A percentile compares a stretch with the other conserved stretches of the same genome.
Evolutionary conservation across 1,140 invertebrate genomes (phyloP).

Genomic region (Grapholita molesta): DNA sequence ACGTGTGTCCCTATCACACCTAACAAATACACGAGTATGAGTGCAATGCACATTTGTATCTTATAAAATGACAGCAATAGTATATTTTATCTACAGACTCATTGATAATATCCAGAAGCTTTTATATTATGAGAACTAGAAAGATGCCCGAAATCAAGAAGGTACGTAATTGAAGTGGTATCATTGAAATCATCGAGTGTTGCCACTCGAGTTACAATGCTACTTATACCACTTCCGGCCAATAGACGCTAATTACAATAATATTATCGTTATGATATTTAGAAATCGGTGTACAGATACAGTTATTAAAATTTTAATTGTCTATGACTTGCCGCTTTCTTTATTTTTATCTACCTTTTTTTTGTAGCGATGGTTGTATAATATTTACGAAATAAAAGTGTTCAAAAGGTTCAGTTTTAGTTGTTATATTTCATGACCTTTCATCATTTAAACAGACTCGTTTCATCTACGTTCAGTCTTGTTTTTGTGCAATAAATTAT

Average conservation of each 20-base stretch:
- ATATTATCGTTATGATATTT: background rate
- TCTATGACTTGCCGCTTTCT: background rate
- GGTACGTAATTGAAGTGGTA: conserved; percentile 9
- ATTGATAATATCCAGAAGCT: background rate
- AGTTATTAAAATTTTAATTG: background rate
- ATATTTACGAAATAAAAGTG: too few species aligned
- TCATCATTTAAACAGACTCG: too few species aligned
- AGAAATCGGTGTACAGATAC: background rate
- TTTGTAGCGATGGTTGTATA: too few species aligned
- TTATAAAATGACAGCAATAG: too few species aligned
- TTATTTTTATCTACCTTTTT: background rate
- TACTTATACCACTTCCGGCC: background rate
- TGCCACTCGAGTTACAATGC: background rate
- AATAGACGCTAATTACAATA: conserved; percentile 15
- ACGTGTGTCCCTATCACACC: too few species aligned
- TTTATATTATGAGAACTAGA: background rate
- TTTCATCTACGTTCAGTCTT: too few species aligned
- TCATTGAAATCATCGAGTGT: conserved; percentile 2
- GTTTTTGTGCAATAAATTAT: too few species aligned
- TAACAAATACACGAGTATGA: too few species aligned
- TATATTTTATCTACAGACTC: too few species aligned
- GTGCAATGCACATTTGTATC: too few species aligned
- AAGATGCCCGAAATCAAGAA: background rate
- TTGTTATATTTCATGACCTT: too few species aligned
- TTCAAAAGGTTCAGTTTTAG: too few species aligned